Conservation (phyloP, 1,140 invertebrate genomes). For the Polypedilum pembai region DNA sequence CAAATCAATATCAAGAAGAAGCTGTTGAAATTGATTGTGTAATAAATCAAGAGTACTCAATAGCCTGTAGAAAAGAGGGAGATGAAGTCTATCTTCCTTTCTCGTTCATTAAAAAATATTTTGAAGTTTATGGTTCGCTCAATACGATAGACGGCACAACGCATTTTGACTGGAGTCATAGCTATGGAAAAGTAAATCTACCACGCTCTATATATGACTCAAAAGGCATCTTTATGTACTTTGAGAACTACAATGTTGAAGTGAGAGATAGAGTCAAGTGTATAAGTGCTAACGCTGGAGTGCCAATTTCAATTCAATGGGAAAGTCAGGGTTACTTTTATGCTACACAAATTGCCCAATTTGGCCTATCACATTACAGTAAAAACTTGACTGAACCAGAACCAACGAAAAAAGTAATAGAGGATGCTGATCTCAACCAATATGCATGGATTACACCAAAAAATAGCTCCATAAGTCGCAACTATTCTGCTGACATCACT, state of each 20-base stretch:
- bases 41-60: slow-evolving; percentile 81
- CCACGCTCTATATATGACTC: slow-evolving; percentile 83
- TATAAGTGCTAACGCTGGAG: slow-evolving; percentile 83
- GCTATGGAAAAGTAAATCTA: slow-evolving; percentile 84
- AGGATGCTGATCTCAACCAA: slow-evolving; percentile 62
- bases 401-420: slow-evolving; percentile 59
- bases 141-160: slow-evolving; percentile 50
- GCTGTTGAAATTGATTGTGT: slow-evolving; percentile 71
- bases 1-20: slow-evolving; percentile 42
- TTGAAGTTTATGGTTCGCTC: slow-evolving; percentile 62
- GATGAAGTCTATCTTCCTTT: slow-evolving; percentile 88
- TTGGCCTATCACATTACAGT: slow-evolving; percentile 93
- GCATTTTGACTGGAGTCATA: slow-evolving; percentile 89
- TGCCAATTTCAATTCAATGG: slow-evolving; percentile 94
- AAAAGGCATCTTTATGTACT: slow-evolving; percentile 85
- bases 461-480: slow-evolving; percentile 54
- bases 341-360: slow-evolving; percentile 98
- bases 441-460: slow-evolving; percentile 59
- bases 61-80: slow-evolving; percentile 75
- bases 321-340: slow-evolving; percentile 90
- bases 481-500: slow-evolving; percentile 51
- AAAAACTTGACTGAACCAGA: slow-evolving; percentile 81
- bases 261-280: slow-evolving; percentile 91
- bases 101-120: slow-evolving; percentile 87
- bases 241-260: slow-evolving; percentile 97